Base-by-base conservation (phyloP, 2,113 vertebrate species). In the Mirounga angustirostris region DNA sequence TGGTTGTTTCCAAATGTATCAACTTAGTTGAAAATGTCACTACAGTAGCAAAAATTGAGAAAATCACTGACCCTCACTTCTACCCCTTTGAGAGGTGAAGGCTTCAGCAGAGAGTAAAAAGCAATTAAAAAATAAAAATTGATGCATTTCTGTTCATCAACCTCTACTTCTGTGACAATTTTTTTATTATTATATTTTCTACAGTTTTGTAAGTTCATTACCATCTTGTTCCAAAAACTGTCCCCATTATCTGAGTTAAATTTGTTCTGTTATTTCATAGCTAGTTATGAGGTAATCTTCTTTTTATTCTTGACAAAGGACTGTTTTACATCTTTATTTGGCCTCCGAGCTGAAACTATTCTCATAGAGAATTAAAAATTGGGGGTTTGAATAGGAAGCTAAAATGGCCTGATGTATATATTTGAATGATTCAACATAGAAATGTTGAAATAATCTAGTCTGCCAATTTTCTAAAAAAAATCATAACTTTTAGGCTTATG, bases 281-380 rank as follows among this genome's bases (percentile, higher is more conserved):
- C 74, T 92, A 61, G 78, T 89, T 71, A 85, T 94, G 50, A 89
- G 50, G 36, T 54, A 73, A 79, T 91, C 21, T 67, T 80, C 52
- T 76, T 81, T 89, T 80, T 43, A 88, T 96, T 96, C 79, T 85
- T 92, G 87, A 71, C 73, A 96, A 92, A 91, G 71, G n/a, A 71
- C 16, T 84, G 26, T 59, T 91, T 84, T 59, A 73, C 22, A 74
- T 79, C 43, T 91, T 71, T 88, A 36, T 71, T 81, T 95, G 74
- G n/a, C 59, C 46, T 94, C 58, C 28, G 71, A 86, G 52, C 33
- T 73, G 56, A 90, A 85, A 71, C 28, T 36, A 7, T 97, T 90
- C 58, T 94, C 22, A 18, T 33, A 58, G 52, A 95, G 36, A 94
- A 94, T 80, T 74, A 69, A 89, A 93, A 94, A 52, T 19, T 85